Evolutionary conservation across 2,113 vertebrate species (phyloP).

Genomic region (Larimichthys polyactis): DNA sequence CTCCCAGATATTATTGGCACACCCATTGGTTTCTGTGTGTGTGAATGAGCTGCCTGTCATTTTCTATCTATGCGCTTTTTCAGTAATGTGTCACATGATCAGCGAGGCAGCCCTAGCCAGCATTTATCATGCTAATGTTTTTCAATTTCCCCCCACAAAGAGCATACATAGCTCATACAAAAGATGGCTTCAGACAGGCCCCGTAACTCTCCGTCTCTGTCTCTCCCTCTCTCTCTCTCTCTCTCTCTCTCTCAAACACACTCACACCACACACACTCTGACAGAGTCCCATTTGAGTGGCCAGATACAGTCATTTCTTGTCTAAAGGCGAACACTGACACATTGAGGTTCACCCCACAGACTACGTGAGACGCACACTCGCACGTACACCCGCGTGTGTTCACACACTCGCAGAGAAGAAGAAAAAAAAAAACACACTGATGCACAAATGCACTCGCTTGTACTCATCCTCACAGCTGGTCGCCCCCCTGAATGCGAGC

Average conservation of each 20-base stretch:
- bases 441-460: slow-evolving; percentile 44
- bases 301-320: slow-evolving; percentile 73
- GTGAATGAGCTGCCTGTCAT: slow-evolving; percentile 79
- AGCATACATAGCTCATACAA: slow-evolving; percentile 87
- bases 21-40: slow-evolving; percentile 61
- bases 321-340: slow-evolving; percentile 61
- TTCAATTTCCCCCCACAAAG: slow-evolving; percentile 84
- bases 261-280: slow-evolving; percentile 27
- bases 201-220: slow-evolving; percentile 67
- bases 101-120: slow-evolving; percentile 80
- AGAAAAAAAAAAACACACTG: slow-evolving; percentile 19
- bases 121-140: slow-evolving; percentile 92
- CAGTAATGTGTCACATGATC: slow-evolving; percentile 82
- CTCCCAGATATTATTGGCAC: slow-evolving; percentile 70
- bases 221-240: slow-evolving; percentile 44
- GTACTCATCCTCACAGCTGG: slow-evolving; percentile 65
- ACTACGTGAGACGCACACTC: slow-evolving; percentile 27
- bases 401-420: not conserved
- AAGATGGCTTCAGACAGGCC: slow-evolving; percentile 85
- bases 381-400: slow-evolving; percentile 10
- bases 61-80: slow-evolving; percentile 79
- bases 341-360: slow-evolving; percentile 47
- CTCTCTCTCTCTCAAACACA: slow-evolving; percentile 25
- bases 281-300: slow-evolving; percentile 66
- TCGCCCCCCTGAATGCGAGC: slow-evolving; percentile 57